Percentiles rank a stretch among this genome's conserved stretches.
These are phyloP conservation scores for Meteorus colon DNA, from an alignment of 2,888 invertebrate genomes.

Conservation along the genomic window DNA sequence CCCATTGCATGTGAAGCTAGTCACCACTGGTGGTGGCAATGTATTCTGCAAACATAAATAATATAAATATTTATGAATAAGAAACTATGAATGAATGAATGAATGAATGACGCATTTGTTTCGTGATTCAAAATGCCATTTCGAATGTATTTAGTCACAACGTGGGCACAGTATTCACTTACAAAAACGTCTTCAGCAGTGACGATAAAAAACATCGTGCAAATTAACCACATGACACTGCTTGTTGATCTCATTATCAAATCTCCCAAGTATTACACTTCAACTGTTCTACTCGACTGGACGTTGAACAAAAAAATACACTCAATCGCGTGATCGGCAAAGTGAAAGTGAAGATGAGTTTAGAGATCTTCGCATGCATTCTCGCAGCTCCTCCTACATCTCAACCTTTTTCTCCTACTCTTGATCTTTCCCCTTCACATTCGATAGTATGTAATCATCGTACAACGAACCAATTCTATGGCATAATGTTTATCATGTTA, in stretches of 20 bases:
- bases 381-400: conserved; percentile 17
- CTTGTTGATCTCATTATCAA: conserved; percentile 25
- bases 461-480: background rate
- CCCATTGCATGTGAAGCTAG: conserved; percentile 62
- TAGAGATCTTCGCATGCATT: conserved; percentile 48
- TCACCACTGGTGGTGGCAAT: conserved; percentile 55
- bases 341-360: conserved; percentile 64
- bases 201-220: conserved; percentile 34
- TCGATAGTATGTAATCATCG: background rate
- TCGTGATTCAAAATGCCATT: background rate
- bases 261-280: conserved; percentile 11
- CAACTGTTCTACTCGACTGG: conserved; percentile 16
- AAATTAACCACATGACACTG: conserved; percentile 40
- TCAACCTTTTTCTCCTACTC: conserved; percentile 21
- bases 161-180: conserved; percentile 44
- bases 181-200: conserved; percentile 53
- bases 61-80: background rate
- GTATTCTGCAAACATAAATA: conserved; percentile 58
- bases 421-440: conserved; percentile 13
- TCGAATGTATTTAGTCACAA: no score
- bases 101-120: no score
- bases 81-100: background rate
- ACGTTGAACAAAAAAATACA: conserved; percentile 45
- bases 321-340: conserved; percentile 53
- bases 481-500: background rate